A percentile compares a stretch with the other conserved stretches of the same genome.
Conservation (phyloP, 2,113 vertebrate genomes). For the Corynorhinus townsendii region DNA sequence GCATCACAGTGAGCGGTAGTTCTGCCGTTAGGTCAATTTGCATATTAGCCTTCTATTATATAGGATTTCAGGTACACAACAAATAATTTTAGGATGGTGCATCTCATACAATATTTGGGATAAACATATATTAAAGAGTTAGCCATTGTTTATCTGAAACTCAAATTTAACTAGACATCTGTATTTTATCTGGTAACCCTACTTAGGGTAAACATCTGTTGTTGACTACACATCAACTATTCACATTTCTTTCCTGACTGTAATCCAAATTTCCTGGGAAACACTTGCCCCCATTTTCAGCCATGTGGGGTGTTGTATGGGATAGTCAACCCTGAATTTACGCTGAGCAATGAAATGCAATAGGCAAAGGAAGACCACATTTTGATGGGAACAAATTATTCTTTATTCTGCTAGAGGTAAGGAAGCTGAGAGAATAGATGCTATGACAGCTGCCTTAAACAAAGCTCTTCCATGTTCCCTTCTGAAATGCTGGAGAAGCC, state of each 20-base stretch:
- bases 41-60: too few species aligned
- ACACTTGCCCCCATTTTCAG: background rate
- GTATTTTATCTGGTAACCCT: background rate
- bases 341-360: background rate
- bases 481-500: background rate
- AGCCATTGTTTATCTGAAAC: background rate
- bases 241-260: background rate
- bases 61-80: background rate
- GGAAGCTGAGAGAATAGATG: background rate
- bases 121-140: background rate
- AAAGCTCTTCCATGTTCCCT: background rate
- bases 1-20: too few species aligned
- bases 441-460: background rate
- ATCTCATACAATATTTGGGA: background rate
- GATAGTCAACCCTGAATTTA: background rate
- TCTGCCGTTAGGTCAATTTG: too few species aligned
- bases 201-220: background rate
- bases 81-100: background rate
- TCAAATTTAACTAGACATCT: background rate
- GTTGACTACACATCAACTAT: background rate
- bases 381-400: background rate
- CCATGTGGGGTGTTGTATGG: rapidly evolving
- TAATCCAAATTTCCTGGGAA: background rate
- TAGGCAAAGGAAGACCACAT: background rate
- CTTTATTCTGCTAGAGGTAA: background rate